These are phyloP conservation scores for Carduelis carduelis DNA, from an alignment of 2,797 vertebrate genomes.

Conservation along the genomic window DNA sequence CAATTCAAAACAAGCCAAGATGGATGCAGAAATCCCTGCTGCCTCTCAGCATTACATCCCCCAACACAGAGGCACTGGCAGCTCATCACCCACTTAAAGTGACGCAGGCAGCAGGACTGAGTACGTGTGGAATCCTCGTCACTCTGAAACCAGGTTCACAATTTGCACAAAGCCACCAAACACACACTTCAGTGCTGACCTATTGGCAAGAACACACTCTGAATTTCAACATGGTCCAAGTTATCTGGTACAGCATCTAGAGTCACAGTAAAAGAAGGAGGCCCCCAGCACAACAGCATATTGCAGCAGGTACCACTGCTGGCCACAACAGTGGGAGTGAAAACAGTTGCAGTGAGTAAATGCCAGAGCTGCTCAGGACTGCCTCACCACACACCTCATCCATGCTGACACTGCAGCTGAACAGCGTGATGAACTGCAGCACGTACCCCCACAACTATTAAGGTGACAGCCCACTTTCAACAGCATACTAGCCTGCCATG, in stretches of 20 bases:
- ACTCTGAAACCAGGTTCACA: not conserved
- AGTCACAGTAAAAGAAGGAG: not conserved
- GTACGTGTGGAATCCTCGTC: fast-evolving
- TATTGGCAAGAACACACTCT: not conserved
- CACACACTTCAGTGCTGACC: not conserved
- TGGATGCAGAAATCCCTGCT: not conserved
- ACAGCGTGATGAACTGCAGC: not conserved
- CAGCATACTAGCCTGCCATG: not conserved
- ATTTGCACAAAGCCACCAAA: not conserved
- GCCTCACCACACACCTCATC: not conserved
- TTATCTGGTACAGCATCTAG: not conserved
- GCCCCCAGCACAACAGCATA: fast-evolving
- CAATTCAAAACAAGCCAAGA: not conserved
- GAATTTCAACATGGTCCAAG: not conserved
- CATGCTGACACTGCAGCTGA: not conserved
- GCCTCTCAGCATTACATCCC: not conserved
- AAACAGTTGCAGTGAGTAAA: not conserved
- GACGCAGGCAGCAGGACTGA: not conserved
- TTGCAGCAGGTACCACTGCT: not conserved
- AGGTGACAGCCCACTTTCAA: not conserved
- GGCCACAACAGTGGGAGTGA: not conserved
- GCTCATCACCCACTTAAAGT: not conserved
- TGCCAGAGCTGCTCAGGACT: not conserved
- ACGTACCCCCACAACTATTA: fast-evolving
- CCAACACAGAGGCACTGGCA: not conserved